Percentiles rank a stretch among this genome's conserved stretches.
Conservation (phyloP, 2,888 invertebrate species). For the Archips xylosteana region DNA sequence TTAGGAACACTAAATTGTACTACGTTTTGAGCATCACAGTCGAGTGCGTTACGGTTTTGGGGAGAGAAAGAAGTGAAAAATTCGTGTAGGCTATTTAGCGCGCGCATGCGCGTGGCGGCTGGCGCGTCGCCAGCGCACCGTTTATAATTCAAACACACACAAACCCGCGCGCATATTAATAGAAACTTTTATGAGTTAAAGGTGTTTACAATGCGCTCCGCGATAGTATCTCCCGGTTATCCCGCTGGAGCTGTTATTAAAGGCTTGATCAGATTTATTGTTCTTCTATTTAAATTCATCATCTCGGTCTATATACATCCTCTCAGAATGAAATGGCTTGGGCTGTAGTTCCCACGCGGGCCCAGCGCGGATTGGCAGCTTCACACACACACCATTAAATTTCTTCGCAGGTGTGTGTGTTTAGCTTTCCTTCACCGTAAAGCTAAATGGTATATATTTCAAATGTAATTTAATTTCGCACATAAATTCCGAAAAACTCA, state of each 20-base stretch:
- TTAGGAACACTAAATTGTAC: conserved; percentile 54
- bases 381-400: no score
- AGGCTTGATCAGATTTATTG: not conserved
- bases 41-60: conserved; percentile 62
- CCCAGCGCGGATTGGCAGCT: no score
- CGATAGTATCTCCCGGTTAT: conserved; percentile 62
- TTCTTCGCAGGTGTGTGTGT: no score
- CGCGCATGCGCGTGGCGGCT: conserved; percentile 68
- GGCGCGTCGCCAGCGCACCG: conserved; percentile 75
- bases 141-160: conserved; percentile 78
- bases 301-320: no score
- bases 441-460: no score
- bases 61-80: conserved; percentile 76
- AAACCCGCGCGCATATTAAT: conserved; percentile 73
- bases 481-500: no score
- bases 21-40: conserved; percentile 71
- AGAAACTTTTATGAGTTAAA: conserved; percentile 76
- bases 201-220: conserved; percentile 71
- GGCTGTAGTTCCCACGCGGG: no score
- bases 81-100: conserved; percentile 72
- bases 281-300: not conserved
- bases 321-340: no score
- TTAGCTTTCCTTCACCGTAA: no score
- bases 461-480: no score
- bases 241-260: conserved; percentile 16